A percentile compares a stretch with the other conserved stretches of the same genome.
Conservation (phyloP, 2,797 vertebrate genomes). For the Malurus leucopterus region DNA sequence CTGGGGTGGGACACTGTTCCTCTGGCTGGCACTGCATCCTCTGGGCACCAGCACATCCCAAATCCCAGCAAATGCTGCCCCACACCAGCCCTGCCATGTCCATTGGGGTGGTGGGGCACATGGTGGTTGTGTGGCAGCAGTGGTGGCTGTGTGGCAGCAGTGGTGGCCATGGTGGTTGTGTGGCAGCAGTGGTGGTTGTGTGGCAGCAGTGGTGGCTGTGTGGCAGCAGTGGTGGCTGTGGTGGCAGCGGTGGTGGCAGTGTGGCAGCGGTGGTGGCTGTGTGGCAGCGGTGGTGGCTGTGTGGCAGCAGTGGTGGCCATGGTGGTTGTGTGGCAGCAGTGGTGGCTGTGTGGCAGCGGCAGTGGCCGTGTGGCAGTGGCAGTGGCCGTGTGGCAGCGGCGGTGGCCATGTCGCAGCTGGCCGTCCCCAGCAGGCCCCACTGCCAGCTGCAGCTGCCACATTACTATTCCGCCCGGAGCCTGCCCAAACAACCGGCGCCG, state of each 20-base stretch:
- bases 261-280: not conserved
- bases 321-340: rapidly evolving
- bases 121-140: not conserved
- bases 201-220: rapidly evolving
- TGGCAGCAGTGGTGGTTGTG: rapidly evolving
- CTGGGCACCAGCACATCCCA: too few relatives aligned
- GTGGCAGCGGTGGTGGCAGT: not conserved
- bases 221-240: not conserved
- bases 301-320: too few relatives aligned
- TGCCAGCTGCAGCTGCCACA: conserved; percentile 54
- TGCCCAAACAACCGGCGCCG: conserved; percentile 19
- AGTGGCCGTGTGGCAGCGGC: rapidly evolving
- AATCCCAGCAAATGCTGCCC: too few relatives aligned
- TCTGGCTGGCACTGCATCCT: too few relatives aligned
- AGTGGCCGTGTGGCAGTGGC: not conserved
- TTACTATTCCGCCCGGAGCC: conserved; percentile 37
- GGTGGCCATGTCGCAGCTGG: not conserved
- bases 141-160: not conserved
- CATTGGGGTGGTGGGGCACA: too few relatives aligned
- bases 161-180: rapidly evolving
- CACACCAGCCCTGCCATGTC: too few relatives aligned
- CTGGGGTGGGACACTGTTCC: too few relatives aligned
- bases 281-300: not conserved
- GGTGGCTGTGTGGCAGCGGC: rapidly evolving
- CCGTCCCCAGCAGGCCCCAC: not conserved